Percentiles rank a stretch among this genome's conserved stretches.
phyloP scores from a whole-genome alignment of 1,140 invertebrate species.

The Danaus plexippus region DNA sequence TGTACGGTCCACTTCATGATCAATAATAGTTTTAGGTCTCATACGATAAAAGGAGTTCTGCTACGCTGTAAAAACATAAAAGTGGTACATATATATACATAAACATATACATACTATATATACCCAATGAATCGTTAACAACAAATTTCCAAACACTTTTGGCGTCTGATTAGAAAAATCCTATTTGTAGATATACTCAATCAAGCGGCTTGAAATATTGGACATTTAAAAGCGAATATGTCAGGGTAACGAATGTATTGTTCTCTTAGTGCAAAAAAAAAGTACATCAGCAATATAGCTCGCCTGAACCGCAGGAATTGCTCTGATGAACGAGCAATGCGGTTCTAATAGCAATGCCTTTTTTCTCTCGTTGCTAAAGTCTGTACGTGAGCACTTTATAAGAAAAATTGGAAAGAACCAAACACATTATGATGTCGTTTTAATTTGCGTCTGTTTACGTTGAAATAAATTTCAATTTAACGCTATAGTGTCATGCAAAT shows the following conservation, averaged over 20 bases:
- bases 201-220: constrained; percentile 47
- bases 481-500: too few species aligned
- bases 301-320: constrained; percentile 45
- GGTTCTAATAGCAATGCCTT: constrained; percentile 52
- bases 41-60: too few species aligned
- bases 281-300: constrained; percentile 36
- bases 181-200: constrained; percentile 32
- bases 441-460: constrained; percentile 25
- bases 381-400: constrained; percentile 37
- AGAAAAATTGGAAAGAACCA: constrained; percentile 35
- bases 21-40: too few species aligned
- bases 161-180: too few species aligned
- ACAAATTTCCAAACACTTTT: too few species aligned
- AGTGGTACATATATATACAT: too few species aligned
- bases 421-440: constrained; percentile 30
- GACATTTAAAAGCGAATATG: constrained; percentile 37
- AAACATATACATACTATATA: too few species aligned
- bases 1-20: too few species aligned
- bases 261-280: constrained; percentile 57
- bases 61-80: too few species aligned
- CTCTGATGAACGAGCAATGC: constrained; percentile 58
- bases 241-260: constrained; percentile 56
- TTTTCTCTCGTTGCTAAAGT: constrained; percentile 34
- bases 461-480: neutral
- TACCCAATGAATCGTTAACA: too few species aligned